These are phyloP conservation scores for Clivina fossor DNA, from an alignment of 2,888 invertebrate genomes.

Conservation along the genomic window DNA sequence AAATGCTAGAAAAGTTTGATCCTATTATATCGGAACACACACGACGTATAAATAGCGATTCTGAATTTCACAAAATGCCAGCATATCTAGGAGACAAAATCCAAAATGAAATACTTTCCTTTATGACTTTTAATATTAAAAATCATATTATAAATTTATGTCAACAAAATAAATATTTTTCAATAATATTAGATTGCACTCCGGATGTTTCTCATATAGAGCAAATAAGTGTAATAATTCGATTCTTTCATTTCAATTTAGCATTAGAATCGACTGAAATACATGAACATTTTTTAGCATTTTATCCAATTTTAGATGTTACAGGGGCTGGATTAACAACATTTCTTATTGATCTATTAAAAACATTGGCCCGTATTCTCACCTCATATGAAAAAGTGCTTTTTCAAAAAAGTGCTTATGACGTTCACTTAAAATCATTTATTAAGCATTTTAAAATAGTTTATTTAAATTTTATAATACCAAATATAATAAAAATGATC, in stretches of 20 bases:
- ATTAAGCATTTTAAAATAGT: no score
- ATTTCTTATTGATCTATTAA: constrained; percentile 35
- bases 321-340: constrained; percentile 37
- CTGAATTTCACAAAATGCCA: constrained; percentile 23
- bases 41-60: constrained; percentile 5
- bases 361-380: no score
- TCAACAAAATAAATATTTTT: constrained; percentile 24
- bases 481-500: no score
- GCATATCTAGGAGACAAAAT: constrained; percentile 31
- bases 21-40: constrained; percentile 37
- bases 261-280: constrained; percentile 35
- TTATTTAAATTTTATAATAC: no score
- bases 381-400: no score
- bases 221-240: constrained; percentile 41
- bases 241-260: constrained; percentile 38
- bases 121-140: no score
- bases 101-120: constrained; percentile 27
- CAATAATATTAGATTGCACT: constrained; percentile 31
- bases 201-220: constrained; percentile 33
- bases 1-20: constrained; percentile 39
- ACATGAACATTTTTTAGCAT: constrained; percentile 37
- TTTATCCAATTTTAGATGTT: constrained; percentile 32
- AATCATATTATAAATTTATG: no score
- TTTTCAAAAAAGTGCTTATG: no score
- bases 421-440: no score